A percentile compares a stretch with the other conserved stretches of the same genome.
phyloP scores from a whole-genome alignment of 2,888 invertebrate species.

The Zeuzera pyrina region DNA sequence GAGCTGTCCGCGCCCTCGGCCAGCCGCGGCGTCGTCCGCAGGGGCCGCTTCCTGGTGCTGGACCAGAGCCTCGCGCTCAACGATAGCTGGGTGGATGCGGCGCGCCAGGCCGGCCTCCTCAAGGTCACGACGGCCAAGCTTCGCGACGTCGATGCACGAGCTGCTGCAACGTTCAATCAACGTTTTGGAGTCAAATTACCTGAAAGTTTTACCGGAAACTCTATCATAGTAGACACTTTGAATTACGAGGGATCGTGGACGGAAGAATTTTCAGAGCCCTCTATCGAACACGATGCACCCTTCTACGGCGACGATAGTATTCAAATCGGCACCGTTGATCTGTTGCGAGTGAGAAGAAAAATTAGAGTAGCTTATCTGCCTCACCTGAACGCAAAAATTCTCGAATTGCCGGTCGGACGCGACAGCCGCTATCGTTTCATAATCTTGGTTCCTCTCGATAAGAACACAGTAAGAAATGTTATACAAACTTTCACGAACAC shows the following conservation, averaged over 20 bases:
- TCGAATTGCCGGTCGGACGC: conserved; percentile 27
- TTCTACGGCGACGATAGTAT: conserved; percentile 24
- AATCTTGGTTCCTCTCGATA: no score
- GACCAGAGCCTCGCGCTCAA: conserved; percentile 16
- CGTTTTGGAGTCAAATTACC: conserved; percentile 10
- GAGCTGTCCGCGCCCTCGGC: conserved; percentile 18
- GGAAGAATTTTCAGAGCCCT: conserved; percentile 20
- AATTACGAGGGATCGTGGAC: conserved; percentile 28
- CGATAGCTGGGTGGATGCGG: conserved; percentile 13
- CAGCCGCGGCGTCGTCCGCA: conserved; percentile 16
- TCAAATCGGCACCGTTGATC: conserved; percentile 21
- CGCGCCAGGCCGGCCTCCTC: conserved; percentile 9
- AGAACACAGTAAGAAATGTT: no score
- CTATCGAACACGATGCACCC: conserved; percentile 16
- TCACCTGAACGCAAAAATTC: conserved; percentile 20
- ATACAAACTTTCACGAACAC: no score
- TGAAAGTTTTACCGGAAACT: conserved; percentile 18
- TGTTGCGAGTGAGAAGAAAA: conserved; percentile 22
- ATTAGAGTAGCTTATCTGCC: conserved; percentile 23
- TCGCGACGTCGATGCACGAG: conserved; percentile 9
- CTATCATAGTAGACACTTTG: conserved; percentile 22
- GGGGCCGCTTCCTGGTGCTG: conserved; percentile 16
- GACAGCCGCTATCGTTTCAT: conserved; percentile 25
- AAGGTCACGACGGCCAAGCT: conserved; percentile 12
- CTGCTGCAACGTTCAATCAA: conserved; percentile 10